Percentiles rank a stretch among this genome's conserved stretches.
Evolutionary conservation across 2,797 vertebrate species (phyloP).

Genomic region (Anguilla pacifica): DNA sequence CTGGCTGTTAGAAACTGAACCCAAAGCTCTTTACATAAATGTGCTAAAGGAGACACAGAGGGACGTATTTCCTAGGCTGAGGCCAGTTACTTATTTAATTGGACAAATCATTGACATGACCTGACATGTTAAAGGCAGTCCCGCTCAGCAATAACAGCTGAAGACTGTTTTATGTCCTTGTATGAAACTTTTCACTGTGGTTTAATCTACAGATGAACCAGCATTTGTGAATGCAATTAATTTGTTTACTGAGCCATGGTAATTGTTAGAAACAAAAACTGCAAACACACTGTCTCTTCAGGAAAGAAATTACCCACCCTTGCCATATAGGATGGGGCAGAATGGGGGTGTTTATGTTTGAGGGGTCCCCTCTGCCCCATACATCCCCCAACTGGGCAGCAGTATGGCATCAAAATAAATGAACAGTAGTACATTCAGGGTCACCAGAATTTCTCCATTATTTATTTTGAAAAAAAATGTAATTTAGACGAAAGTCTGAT

Average conservation of each 20-base stretch:
- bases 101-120: neutral
- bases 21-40: neutral
- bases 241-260: too few relatives aligned
- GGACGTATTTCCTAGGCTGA: conserved; percentile 1
- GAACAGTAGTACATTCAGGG: neutral
- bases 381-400: neutral
- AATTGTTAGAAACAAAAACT: too few relatives aligned
- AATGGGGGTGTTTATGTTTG: neutral
- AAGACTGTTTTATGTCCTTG: conserved; percentile 5
- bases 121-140: neutral
- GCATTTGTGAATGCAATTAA: neutral
- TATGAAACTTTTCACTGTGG: neutral
- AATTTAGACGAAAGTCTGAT: too few relatives aligned
- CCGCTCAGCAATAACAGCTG: conserved; percentile 12
- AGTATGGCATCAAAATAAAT: neutral
- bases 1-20: conserved; percentile 3
- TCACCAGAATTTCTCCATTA: too few relatives aligned
- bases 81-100: neutral
- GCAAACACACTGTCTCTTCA: too few relatives aligned
- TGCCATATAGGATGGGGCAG: too few relatives aligned
- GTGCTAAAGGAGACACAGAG: neutral
- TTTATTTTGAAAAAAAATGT: too few relatives aligned
- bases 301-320: too few relatives aligned
- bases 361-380: neutral
- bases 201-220: neutral